Conservation (phyloP, 2,113 vertebrate species). For the Coturnix japonica region DNA sequence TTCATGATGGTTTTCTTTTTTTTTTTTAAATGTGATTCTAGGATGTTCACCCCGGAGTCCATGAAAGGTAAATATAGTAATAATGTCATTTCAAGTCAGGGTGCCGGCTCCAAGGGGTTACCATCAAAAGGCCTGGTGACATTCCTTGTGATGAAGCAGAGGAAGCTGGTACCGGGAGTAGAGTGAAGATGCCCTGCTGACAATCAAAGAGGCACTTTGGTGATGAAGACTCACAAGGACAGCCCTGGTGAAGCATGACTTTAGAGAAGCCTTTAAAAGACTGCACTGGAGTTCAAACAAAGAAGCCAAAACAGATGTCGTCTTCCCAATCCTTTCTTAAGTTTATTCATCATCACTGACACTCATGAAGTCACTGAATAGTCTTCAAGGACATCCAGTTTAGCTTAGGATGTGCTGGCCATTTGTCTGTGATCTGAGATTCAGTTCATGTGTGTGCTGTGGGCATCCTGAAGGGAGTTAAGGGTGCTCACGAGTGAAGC, state of each 20-base stretch:
- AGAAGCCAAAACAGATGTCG: neutral
- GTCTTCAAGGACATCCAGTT: neutral
- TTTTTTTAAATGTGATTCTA: neutral
- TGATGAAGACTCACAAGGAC: neutral
- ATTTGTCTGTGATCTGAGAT: neutral
- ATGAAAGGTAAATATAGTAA: neutral
- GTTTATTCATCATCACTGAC: neutral
- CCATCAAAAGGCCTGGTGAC: neutral
- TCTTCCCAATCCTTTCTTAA: neutral
- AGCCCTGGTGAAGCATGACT: neutral
- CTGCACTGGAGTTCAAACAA: neutral
- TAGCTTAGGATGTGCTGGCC: neutral
- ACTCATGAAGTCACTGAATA: neutral
- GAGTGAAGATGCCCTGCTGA: neutral
- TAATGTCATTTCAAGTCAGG: neutral
- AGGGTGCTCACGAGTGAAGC: neutral
- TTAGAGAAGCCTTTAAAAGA: neutral
- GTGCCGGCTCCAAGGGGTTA: neutral
- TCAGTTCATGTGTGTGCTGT: neutral
- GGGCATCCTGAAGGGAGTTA: neutral
- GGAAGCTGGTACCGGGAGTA: neutral
- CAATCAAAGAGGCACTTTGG: neutral
- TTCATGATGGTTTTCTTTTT: neutral
- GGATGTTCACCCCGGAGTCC: accelerated
- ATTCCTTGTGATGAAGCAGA: neutral